phyloP scores from a whole-genome alignment of 2,113 vertebrate species.

The Toxostoma redivivum region DNA sequence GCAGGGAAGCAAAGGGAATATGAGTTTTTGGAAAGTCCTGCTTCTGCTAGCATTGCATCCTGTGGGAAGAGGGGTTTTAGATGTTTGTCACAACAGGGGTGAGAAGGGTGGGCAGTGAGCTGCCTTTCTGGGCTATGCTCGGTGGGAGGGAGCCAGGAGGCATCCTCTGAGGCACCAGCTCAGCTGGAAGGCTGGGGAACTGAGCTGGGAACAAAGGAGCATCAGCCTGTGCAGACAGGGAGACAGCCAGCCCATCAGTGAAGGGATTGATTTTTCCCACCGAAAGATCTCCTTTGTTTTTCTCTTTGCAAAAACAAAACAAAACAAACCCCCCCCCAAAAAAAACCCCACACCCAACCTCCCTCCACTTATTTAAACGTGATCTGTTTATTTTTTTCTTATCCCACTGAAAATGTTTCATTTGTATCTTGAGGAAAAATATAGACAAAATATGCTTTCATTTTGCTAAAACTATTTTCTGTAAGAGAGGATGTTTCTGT shows the following conservation, averaged over 20 bases:
- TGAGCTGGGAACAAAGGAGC: conserved; percentile 45
- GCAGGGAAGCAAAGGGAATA: not conserved
- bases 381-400: not conserved
- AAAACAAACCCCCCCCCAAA: no score
- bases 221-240: conserved; percentile 32
- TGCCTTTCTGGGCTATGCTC: not conserved
- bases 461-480: not conserved
- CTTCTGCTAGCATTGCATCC: not conserved
- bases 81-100: fast-evolving
- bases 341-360: not conserved
- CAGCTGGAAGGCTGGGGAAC: conserved; percentile 23
- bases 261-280: conserved; percentile 45
- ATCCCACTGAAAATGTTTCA: not conserved
- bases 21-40: not conserved
- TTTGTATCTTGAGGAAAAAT: not conserved
- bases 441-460: not conserved
- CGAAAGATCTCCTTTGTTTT: conserved; percentile 46
- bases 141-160: not conserved
- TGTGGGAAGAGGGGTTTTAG: not conserved
- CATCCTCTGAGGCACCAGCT: conserved; percentile 45
- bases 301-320: not conserved
- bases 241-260: conserved; percentile 34
- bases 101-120: not conserved
- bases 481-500: not conserved
- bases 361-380: not conserved